Evolutionary conservation across 2,113 vertebrate species (phyloP).

Genomic region (Gambusia holbrooki): DNA sequence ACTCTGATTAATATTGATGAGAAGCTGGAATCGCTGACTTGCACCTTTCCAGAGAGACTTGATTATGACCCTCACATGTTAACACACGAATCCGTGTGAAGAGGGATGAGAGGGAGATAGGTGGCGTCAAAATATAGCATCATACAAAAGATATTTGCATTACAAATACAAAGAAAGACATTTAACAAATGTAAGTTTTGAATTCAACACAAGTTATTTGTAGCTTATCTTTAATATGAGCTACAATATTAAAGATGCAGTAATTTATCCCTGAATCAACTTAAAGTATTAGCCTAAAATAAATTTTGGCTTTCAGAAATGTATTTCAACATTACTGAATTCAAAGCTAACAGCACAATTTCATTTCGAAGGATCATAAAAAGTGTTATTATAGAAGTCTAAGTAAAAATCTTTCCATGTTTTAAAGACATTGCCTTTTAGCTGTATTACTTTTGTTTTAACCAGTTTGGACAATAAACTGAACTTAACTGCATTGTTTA

Average conservation of each 20-base stretch:
- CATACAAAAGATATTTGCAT: background rate
- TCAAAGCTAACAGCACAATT: background rate
- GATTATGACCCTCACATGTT: slow-evolving; percentile 68
- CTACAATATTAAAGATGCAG: background rate
- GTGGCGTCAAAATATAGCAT: slow-evolving; percentile 5
- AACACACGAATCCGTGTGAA: slow-evolving; percentile 51
- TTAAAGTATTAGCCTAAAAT: background rate
- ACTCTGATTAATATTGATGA: slow-evolving; percentile 78
- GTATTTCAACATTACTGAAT: background rate
- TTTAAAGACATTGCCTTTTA: too few species aligned
- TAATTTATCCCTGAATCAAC: background rate
- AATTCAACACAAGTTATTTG: too few species aligned
- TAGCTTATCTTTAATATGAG: too few species aligned
- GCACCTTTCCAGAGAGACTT: slow-evolving; percentile 43
- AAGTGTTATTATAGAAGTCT: too few species aligned
- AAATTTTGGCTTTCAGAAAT: background rate
- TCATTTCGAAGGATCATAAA: background rate
- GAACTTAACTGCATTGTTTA: too few species aligned
- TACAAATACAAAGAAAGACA: background rate
- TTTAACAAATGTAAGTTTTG: background rate
- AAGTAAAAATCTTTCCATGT: too few species aligned
- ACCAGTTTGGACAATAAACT: too few species aligned
- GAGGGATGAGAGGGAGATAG: slow-evolving; percentile 28
- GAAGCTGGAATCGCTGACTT: slow-evolving; percentile 61
- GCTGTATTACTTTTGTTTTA: too few species aligned